Base-by-base conservation (phyloP, 92 coral and sea anemone species). In the Epizoanthus rinbou region DNA sequence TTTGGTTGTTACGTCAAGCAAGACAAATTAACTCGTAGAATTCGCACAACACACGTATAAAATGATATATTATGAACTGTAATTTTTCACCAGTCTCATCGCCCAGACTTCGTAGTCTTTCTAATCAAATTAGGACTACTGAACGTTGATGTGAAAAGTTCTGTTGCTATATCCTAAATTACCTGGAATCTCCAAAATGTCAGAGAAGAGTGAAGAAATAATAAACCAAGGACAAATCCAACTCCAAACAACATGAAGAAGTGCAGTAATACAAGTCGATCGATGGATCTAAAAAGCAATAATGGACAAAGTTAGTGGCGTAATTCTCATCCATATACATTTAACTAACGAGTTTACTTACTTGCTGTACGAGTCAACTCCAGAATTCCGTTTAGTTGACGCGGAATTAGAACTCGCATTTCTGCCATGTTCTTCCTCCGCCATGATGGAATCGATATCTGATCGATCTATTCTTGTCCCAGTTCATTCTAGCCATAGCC, bases 171-270 rank as follows among this genome's bases (percentile, higher is more conserved):
- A 4, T 62, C 24, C 24, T 13, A 9, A 45, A 87, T 28, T 57
- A 93, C 98, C 93, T 93, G 98, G 37, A 87, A 69, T 83, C 98
- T 83, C 98, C 98, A 93, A 84, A 93, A 93, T 35, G 98, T 93
- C 41, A 93, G 73, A 0, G 98, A 93, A 21, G 98, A 93, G 75
- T 93, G 98, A 57, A 93, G 87, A 62, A 93, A 93, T 69, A 93
- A 70, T 72, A 93, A 79, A 8, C 98, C 98, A 57, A 93, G 78
- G 0, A 94, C 94, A 86, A 93, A 93, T 67, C 98, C 90, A 5
- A 92, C 90, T 11, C 92, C 94, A 78, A 93, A 93, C 15, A 93
- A 90, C 65, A 93, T 87, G 90, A 93, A 93, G 56, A 93, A 93
- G 67, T 93, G 98, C 50, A 93, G 85, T 28, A 93, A 75, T 6